Evolutionary conservation across 2,797 vertebrate species (phyloP).

Genomic region (Microctenopoma steveboyesi): DNA sequence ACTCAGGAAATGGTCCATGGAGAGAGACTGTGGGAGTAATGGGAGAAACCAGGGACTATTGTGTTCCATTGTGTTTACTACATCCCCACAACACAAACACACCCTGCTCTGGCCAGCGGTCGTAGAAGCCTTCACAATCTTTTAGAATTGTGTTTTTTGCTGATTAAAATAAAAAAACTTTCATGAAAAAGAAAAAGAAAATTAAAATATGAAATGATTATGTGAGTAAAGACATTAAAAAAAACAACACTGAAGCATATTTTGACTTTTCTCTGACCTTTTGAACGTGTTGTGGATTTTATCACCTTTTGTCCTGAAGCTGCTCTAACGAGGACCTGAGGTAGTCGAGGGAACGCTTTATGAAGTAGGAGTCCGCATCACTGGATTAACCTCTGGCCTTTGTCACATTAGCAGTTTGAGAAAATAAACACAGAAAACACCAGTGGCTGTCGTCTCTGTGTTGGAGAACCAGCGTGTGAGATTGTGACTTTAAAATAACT

Average conservation of each 20-base stretch:
- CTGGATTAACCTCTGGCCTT: conserved; percentile 62
- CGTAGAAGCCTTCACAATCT: neutral
- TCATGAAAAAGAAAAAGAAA: too few species aligned
- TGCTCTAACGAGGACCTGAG: conserved; percentile 12
- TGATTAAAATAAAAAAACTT: too few species aligned
- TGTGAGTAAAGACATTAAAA: too few species aligned
- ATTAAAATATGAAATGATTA: too few species aligned
- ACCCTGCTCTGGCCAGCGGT: conserved; percentile 9
- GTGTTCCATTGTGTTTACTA: conserved; percentile 34
- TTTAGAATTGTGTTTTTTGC: neutral
- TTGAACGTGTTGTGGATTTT: neutral
- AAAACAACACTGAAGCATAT: too few species aligned
- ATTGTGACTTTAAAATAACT: too few species aligned
- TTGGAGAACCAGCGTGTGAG: neutral
- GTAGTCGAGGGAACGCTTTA: conserved; percentile 6
- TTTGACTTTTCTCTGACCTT: too few species aligned
- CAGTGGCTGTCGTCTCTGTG: conserved; percentile 2
- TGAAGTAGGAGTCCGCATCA: conserved; percentile 31
- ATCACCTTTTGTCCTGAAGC: neutral
- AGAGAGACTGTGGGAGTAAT: conserved; percentile 46
- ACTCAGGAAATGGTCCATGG: conserved; percentile 48
- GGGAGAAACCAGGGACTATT: conserved; percentile 26
- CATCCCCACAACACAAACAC: neutral
- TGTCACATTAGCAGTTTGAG: conserved; percentile 39
- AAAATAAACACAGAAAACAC: conserved; percentile 36